These are phyloP conservation scores for Plotosus lineatus DNA, from an alignment of 2,113 vertebrate genomes.

Conservation along the genomic window DNA sequence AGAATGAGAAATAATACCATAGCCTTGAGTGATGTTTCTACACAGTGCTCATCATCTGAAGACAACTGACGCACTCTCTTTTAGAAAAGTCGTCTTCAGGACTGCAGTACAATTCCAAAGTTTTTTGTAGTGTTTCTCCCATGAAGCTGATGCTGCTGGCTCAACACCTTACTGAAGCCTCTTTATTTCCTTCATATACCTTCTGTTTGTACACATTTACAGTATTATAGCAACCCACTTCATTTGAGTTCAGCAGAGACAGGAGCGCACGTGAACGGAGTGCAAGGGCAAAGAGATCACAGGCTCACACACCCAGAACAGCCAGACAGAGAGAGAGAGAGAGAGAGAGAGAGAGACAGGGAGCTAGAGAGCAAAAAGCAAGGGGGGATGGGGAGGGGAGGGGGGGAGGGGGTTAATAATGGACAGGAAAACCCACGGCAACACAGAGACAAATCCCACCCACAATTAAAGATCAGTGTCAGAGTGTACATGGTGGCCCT, in stretches of 20 bases:
- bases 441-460: conserved; percentile 6
- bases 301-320: conserved; percentile 17
- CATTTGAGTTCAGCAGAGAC: background rate
- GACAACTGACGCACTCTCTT: background rate
- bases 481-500: conserved; percentile 3
- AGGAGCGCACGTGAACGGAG: background rate
- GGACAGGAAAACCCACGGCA: conserved; percentile 3
- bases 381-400: background rate
- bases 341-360: background rate
- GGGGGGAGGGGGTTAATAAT: too few relatives aligned
- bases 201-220: background rate
- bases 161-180: background rate
- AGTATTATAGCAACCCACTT: background rate
- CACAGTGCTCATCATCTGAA: background rate
- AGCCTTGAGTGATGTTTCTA: background rate
- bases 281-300: conserved; percentile 11
- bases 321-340: conserved; percentile 5
- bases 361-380: background rate
- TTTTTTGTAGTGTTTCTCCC: background rate
- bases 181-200: background rate
- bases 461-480: conserved; percentile 7
- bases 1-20: background rate
- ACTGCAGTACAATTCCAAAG: background rate
- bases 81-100: background rate
- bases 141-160: background rate